phyloP scores from a whole-genome alignment of 1,140 invertebrate species.

The Halictus rubicundus region DNA sequence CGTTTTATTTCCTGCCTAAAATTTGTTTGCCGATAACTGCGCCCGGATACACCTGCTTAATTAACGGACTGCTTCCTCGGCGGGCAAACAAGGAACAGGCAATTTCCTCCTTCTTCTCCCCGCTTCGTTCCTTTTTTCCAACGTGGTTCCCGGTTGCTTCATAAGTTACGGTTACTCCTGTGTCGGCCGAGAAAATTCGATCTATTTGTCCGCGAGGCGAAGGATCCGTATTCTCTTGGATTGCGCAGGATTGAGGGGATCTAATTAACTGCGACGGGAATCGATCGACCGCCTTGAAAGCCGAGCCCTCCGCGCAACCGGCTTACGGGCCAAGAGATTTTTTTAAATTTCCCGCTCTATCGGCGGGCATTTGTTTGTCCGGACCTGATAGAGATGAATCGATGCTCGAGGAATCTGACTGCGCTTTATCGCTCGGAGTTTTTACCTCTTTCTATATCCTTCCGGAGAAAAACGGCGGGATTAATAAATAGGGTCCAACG shows the following conservation, averaged over 20 bases:
- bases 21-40: no score
- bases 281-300: constrained; percentile 17
- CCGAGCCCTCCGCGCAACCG: not conserved
- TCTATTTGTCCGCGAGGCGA: constrained; percentile 17
- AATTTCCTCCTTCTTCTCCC: not conserved
- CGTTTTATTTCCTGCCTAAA: no score
- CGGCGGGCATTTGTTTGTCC: constrained; percentile 1
- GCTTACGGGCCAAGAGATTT: not conserved
- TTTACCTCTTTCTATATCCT: not conserved
- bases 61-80: constrained; percentile 46
- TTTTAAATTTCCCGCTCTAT: not conserved
- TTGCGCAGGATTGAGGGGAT: constrained; percentile 5
- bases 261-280: constrained; percentile 45
- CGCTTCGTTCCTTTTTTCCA: not conserved
- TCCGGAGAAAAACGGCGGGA: not conserved
- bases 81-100: constrained; percentile 29
- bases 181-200: constrained; percentile 13
- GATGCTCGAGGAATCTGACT: not conserved
- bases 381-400: constrained; percentile 11
- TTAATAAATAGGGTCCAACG: not conserved
- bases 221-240: constrained; percentile 9
- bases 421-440: no score
- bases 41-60: constrained; percentile 30
- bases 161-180: constrained; percentile 11
- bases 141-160: constrained; percentile 3